Evolutionary conservation across 2,113 vertebrate species (phyloP), one percentile per base, ranked within the genome.

Genomic region (Serinus canaria): DNA sequence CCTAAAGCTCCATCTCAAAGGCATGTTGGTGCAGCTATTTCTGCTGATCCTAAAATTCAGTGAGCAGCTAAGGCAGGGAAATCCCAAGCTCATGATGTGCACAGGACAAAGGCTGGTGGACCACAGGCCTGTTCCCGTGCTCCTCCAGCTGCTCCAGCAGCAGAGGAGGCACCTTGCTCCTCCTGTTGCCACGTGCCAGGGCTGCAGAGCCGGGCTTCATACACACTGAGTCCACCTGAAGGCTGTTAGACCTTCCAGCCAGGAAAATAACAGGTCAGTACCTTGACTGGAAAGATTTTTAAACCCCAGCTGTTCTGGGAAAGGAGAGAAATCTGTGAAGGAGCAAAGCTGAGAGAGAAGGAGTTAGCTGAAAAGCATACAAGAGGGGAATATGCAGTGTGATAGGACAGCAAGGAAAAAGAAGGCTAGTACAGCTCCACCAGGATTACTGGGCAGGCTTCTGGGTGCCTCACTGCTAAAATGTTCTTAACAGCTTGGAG

Each of bases 131-230:
- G 9, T 7, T 74, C 31, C n/a, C 0, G 0, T 2, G 2, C 39
- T 53, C 22, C 25, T 73, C 24, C 31, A 30, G 64, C 69, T 64
- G 77, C 81, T 73, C 28, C 43, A 15, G n/a, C 39, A 43, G 50
- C 31, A 81, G 37, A 33, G 30, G 37, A 70, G 8, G 41, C 18
- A 55, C 44, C 52, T 58, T 23, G 24, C 30, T 64, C 56, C 52
- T 56, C 47, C 5, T 8, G 6, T 27, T 46, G 30, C n/a, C 11
- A 2, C 0, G 0, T 72, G 60, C 35, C 62, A 47, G 84, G 11
- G 70, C 47, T 89, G 66, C 49, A 53, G 44, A 37, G 25, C 56
- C 46, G 35, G 77, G 49, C 41, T 62, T 69, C n/a, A 49, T 14
- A n/a, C 30, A 60, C 2, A 3, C 0, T 7, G 30, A 56, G 18